Conservation (phyloP, 1,140 invertebrate species). For the Drosophila varians region DNA sequence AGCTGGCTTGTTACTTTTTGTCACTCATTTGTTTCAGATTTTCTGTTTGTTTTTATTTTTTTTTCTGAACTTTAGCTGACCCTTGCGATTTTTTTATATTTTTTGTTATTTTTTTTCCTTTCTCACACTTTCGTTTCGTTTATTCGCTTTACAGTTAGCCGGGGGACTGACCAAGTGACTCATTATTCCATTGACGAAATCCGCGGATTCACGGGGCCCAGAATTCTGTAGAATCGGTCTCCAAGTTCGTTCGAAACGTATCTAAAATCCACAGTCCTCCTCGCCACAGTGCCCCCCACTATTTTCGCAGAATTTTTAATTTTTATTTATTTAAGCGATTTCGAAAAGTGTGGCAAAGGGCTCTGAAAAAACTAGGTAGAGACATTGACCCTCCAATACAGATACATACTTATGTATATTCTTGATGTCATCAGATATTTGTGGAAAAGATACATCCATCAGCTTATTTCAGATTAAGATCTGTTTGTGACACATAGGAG, state of each 20-base stretch:
- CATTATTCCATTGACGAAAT: constrained; percentile 53
- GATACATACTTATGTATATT: not conserved
- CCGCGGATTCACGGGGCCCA: constrained; percentile 1
- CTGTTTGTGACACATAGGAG: no score
- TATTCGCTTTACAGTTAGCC: constrained; percentile 21
- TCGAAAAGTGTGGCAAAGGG: constrained; percentile 14
- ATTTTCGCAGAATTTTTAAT: constrained; percentile 42
- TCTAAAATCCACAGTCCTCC: not conserved
- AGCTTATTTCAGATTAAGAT: no score
- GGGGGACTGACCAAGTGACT: constrained; percentile 37
- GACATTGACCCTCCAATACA: constrained; percentile 44
- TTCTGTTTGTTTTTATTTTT: constrained; percentile 4
- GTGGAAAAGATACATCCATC: no score
- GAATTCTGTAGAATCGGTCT: constrained; percentile 9
- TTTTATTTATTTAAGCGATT: constrained; percentile 36
- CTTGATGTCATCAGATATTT: no score
- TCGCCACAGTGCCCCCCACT: not conserved
- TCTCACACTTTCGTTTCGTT: constrained; percentile 52
- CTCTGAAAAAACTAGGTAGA: constrained; percentile 1
- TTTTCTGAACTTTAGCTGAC: constrained; percentile 8
- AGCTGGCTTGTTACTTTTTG: constrained; percentile 17
- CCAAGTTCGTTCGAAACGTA: constrained; percentile 10
- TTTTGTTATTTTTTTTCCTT: constrained; percentile 15
- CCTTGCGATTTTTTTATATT: constrained; percentile 27
- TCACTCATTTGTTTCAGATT: constrained; percentile 44